Evolutionary conservation across 1,140 invertebrate species (phyloP).

Genomic region (Andrena cerasifolii): DNA sequence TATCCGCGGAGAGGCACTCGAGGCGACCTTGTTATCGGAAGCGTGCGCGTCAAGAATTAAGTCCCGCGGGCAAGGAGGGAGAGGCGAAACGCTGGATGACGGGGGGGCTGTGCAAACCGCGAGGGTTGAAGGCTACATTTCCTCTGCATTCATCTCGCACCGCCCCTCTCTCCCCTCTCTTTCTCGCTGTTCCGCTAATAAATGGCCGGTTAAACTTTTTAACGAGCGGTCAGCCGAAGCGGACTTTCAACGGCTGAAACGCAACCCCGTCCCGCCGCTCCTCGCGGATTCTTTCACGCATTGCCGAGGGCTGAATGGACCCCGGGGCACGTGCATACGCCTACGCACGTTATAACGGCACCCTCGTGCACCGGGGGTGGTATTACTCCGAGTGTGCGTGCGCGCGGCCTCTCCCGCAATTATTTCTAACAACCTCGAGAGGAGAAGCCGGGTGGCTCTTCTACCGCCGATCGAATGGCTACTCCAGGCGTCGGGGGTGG

Average conservation of each 20-base stretch:
- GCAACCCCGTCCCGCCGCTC: slow-evolving; percentile 11
- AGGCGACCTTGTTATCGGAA: slow-evolving; percentile 50
- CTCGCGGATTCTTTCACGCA: slow-evolving; percentile 62
- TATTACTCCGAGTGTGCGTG: slow-evolving; percentile 20
- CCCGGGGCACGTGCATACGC: slow-evolving; percentile 47
- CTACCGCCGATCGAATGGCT: too few relatives aligned
- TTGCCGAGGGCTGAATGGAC: slow-evolving; percentile 50
- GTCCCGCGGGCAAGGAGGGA: slow-evolving; percentile 37
- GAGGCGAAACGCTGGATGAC: neutral
- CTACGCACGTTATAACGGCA: slow-evolving; percentile 45
- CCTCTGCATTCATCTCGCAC: slow-evolving; percentile 17
- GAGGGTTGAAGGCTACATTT: slow-evolving; percentile 57
- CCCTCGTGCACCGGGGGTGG: slow-evolving; percentile 30
- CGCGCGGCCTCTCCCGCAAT: slow-evolving; percentile 48
- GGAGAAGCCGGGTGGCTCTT: neutral
- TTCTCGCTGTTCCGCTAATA: slow-evolving; percentile 52
- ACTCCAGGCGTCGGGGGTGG: too few relatives aligned
- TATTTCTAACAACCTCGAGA: slow-evolving; percentile 64
- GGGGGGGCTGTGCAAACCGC: slow-evolving; percentile 8
- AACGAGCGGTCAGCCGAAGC: slow-evolving; percentile 65
- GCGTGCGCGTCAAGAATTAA: slow-evolving; percentile 53
- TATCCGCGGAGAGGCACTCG: slow-evolving; percentile 19
- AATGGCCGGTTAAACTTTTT: slow-evolving; percentile 69
- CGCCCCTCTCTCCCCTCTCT: slow-evolving; percentile 16
- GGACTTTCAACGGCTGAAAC: slow-evolving; percentile 51